A percentile compares a stretch with the other conserved stretches of the same genome.
Evolutionary conservation across 2,797 vertebrate genomes (phyloP).

Genomic region (Urocyon cinereoargenteus): DNA sequence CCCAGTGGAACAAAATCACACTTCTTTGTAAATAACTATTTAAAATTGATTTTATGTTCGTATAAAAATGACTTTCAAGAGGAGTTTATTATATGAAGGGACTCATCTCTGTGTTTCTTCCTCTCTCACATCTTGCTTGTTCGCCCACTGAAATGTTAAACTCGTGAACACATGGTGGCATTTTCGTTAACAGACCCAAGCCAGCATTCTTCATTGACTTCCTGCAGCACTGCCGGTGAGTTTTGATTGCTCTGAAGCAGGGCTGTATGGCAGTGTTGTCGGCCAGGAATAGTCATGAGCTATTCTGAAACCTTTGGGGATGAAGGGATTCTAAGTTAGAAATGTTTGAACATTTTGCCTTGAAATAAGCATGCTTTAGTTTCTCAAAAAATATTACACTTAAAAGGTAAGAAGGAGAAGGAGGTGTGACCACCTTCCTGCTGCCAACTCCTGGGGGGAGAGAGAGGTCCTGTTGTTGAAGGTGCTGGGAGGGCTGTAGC

Average conservation of each 20-base stretch:
- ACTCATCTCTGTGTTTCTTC: neutral
- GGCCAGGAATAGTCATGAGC: conserved; percentile 50
- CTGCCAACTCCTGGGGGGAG: neutral
- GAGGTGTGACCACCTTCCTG: neutral
- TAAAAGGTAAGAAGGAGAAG: neutral
- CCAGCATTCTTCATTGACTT: conserved; percentile 5
- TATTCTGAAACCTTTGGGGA: conserved; percentile 7
- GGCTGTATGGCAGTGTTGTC: neutral
- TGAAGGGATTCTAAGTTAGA: conserved; percentile 31
- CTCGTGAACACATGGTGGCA: conserved; percentile 59
- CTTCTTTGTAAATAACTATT: conserved; percentile 23
- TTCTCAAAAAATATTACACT: conserved; percentile 29
- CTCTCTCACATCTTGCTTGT: neutral
- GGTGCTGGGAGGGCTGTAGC: neutral
- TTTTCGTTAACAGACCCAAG: conserved; percentile 17
- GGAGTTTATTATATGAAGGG: neutral
- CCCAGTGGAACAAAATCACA: neutral
- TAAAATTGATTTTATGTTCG: neutral
- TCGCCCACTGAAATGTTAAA: conserved; percentile 37
- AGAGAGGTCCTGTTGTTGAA: neutral
- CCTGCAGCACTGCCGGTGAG: neutral
- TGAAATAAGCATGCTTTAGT: conserved; percentile 45
- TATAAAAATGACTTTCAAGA: conserved; percentile 36
- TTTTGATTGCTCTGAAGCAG: conserved; percentile 44
- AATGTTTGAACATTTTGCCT: conserved; percentile 47